Base-by-base conservation (phyloP, 2,113 vertebrate species). In the Chamaetylas fuelleborni region DNA sequence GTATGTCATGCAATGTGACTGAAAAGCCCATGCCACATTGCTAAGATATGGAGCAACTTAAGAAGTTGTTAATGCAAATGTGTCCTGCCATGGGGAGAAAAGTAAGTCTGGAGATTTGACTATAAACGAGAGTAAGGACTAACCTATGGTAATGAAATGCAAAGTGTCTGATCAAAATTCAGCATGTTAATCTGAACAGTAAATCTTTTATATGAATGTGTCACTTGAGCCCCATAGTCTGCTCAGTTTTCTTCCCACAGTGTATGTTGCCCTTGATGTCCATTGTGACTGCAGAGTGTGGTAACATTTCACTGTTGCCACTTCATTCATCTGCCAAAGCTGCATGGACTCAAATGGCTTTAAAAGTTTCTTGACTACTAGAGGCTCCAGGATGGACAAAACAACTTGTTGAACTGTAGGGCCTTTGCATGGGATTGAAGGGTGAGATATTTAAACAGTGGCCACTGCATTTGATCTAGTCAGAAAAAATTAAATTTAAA, bases 111-210 rank as follows among this genome's bases (percentile, higher is more conserved):
- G 93, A 94, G 79, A 88, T 91, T 90, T 93, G 85, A 84, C 90
- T 93, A 17, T 95, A 86, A 95, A 92, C 0, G 6, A 86, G 81
- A 92, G 76, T 48, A 74, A 92, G 64, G 82, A 74, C 79, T 92
- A 92, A 90, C 76, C 94, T 83, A 83, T 60, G 85, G 48, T 94
- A 97, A 97, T 94, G 74, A 93, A 94, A 95, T 96, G 90, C 86
- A 86, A 93, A 96, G 72, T 77, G 36, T 93, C 92, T 96, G 64
- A 93, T 97, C 94, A 94, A 92, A 96, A 97, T 96, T 90, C 95
- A 90, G 64, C 36, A 40, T 54, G 76, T 86, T 95, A 92, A 93
- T 94, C 88, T 94, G 85, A 83, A 83, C 54, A 96, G 85, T 96
- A 96, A 93, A 92, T 94, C 87, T 86, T 95, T 94, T 90, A 77